phyloP scores from a whole-genome alignment of 2,797 vertebrate genomes.

The Anguilla megastoma region DNA sequence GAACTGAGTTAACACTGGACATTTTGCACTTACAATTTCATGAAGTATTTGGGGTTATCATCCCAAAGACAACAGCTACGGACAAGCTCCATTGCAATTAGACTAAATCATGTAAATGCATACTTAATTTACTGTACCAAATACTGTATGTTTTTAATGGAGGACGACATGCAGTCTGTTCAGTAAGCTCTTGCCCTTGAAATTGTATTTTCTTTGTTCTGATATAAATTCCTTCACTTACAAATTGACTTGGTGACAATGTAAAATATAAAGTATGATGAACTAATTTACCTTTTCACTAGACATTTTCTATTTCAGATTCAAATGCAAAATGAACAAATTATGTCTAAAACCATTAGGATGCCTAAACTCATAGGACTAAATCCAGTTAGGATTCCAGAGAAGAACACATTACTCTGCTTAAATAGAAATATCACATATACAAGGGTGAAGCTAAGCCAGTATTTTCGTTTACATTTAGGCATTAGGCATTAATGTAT shows the following conservation, averaged over 20 bases:
- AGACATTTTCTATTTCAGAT: not conserved
- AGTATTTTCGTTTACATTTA: not conserved
- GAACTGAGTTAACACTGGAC: no score
- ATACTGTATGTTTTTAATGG: not conserved
- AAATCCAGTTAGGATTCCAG: slow-evolving; percentile 29
- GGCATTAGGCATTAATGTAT: not conserved
- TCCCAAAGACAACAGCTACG: not conserved
- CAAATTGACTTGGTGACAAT: not conserved
- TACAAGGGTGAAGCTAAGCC: slow-evolving; percentile 17
- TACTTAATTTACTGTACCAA: not conserved
- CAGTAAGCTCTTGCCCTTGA: not conserved
- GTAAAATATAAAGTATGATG: not conserved
- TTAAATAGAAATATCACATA: slow-evolving; percentile 31
- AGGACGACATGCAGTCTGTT: not conserved
- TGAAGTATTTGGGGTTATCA: not conserved
- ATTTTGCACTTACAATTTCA: not conserved
- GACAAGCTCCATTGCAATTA: not conserved
- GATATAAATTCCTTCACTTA: slow-evolving; percentile 26
- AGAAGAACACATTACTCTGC: slow-evolving; percentile 35
- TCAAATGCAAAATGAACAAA: not conserved
- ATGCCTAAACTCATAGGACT: no score
- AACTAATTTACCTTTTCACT: not conserved
- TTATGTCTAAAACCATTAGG: not conserved
- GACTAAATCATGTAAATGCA: not conserved
- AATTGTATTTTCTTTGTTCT: slow-evolving; percentile 3